These are phyloP conservation scores for Oryzias curvinotus DNA, from an alignment of 2,113 vertebrate genomes.

Conservation along the genomic window DNA sequence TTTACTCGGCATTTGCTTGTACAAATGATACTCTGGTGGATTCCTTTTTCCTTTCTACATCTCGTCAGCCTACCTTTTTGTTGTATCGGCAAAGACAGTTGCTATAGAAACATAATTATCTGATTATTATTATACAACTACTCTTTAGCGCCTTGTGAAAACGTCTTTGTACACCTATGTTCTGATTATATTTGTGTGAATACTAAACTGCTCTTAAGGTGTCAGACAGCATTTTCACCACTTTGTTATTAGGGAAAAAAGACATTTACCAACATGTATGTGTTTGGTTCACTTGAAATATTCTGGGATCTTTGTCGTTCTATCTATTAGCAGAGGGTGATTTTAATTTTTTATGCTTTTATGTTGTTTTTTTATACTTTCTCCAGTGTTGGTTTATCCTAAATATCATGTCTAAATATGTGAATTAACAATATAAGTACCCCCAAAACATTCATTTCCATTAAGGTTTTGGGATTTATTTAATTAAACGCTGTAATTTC, in stretches of 20 bases:
- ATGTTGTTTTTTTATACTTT: neutral
- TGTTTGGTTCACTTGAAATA: neutral
- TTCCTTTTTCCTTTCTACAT: slow-evolving; percentile 26
- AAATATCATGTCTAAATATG: slow-evolving; percentile 1
- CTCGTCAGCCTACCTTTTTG: slow-evolving; percentile 51
- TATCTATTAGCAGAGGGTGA: neutral
- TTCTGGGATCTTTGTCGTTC: neutral
- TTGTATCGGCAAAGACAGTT: slow-evolving; percentile 57
- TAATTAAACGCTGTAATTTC: too few relatives aligned
- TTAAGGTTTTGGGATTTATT: too few relatives aligned
- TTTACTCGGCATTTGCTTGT: slow-evolving; percentile 8
- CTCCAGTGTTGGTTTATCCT: slow-evolving; percentile 8
- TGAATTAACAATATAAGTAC: slow-evolving; percentile 14
- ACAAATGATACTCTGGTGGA: neutral
- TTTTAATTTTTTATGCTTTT: neutral
- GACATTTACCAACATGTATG: neutral
- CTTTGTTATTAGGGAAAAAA: slow-evolving; percentile 16
- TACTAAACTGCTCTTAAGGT: slow-evolving; percentile 45
- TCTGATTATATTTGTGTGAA: slow-evolving; percentile 65
- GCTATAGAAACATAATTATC: slow-evolving; percentile 72
- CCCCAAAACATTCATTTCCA: too few relatives aligned
- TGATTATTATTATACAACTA: slow-evolving; percentile 61
- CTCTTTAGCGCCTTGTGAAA: slow-evolving; percentile 64
- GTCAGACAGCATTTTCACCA: slow-evolving; percentile 41
- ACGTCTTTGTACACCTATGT: slow-evolving; percentile 61